Evolutionary conservation across 2,113 vertebrate species (phyloP).

Genomic region (Eonycteris spelaea): DNA sequence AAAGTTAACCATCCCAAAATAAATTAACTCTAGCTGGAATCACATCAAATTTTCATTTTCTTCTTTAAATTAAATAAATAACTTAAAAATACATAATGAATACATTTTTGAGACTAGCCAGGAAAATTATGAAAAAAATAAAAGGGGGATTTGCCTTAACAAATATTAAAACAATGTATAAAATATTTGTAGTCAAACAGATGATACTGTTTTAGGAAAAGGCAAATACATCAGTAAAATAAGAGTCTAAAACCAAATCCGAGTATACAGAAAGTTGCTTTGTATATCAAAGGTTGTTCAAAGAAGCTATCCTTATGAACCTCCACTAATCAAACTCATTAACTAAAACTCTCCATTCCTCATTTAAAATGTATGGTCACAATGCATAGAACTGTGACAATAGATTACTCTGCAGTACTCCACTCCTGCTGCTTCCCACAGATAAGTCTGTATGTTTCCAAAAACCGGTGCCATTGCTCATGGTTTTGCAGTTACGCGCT

Average conservation of each 20-base stretch:
- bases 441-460: neutral
- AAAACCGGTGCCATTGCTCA: neutral
- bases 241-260: neutral
- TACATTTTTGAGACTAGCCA: neutral
- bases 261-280: neutral
- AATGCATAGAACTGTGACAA: neutral
- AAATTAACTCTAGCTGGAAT: neutral
- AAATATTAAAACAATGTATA: neutral
- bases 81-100: neutral
- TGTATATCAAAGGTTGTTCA: neutral
- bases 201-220: conserved; percentile 8
- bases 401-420: neutral
- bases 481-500: neutral
- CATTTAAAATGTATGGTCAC: conserved; percentile 1
- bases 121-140: neutral
- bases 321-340: neutral
- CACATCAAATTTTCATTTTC: neutral
- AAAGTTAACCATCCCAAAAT: neutral
- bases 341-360: neutral
- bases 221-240: neutral
- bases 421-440: neutral
- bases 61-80: neutral
- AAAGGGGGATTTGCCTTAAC: neutral
- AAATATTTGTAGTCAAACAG: conserved; percentile 24
- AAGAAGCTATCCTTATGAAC: neutral